These are phyloP conservation scores for Uloborus plumipes DNA, from an alignment of 2,888 invertebrate species.

Conservation along the genomic window DNA sequence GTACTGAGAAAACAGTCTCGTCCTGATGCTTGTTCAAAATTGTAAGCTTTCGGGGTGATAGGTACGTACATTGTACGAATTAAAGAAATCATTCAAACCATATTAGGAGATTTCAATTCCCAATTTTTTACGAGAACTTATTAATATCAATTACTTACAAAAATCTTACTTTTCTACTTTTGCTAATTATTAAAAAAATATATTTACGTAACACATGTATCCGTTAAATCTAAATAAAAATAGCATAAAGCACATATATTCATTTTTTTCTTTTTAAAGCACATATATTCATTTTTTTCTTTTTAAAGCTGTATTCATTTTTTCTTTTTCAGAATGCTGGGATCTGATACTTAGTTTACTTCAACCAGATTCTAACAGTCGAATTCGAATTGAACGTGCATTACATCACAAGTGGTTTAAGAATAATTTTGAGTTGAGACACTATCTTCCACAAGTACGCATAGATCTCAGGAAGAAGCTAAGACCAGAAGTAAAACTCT, in stretches of 20 bases:
- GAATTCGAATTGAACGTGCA: constrained; percentile 12
- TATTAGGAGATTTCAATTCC: too few species aligned
- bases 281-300: too few species aligned
- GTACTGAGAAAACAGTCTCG: too few species aligned
- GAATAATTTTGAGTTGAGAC: constrained; percentile 17
- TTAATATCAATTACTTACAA: too few species aligned
- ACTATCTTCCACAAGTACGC: constrained; percentile 21
- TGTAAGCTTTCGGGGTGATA: too few species aligned
- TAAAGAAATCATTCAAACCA: too few species aligned
- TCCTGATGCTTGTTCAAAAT: too few species aligned
- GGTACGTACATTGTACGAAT: too few species aligned
- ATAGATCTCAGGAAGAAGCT: constrained; percentile 29
- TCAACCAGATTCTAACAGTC: constrained; percentile 35
- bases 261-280: too few species aligned
- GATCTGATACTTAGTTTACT: constrained; percentile 38
- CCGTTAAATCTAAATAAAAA: neutral
- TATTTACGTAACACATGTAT: neutral
- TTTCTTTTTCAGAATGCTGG: constrained; percentile 32
- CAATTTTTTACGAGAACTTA: too few species aligned
- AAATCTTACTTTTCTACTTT: too few species aligned
- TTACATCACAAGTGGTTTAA: constrained; percentile 31
- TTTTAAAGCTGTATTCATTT: neutral
- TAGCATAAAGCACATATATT: too few species aligned
- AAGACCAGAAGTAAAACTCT: constrained; percentile 11
- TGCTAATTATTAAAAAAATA: neutral